A percentile compares a stretch with the other conserved stretches of the same genome.
phyloP scores from a whole-genome alignment of 2,888 invertebrate species.

The Masnerella sp. region DNA sequence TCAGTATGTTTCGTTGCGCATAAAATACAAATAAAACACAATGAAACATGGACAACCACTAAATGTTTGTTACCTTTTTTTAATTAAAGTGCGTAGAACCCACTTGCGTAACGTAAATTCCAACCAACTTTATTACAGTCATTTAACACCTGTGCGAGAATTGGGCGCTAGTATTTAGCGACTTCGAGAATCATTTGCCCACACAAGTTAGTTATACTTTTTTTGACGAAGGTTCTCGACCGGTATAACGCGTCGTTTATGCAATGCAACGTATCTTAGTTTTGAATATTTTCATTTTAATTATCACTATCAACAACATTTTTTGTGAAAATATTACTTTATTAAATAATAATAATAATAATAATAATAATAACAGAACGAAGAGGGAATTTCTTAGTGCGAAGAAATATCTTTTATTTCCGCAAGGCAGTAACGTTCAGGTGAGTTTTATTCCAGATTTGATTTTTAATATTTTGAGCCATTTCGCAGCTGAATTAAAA shows the following conservation, averaged over 20 bases:
- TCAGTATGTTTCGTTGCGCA: too few relatives aligned
- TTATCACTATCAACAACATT: conserved; percentile 18
- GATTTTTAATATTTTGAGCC: too few relatives aligned
- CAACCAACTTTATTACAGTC: conserved; percentile 21
- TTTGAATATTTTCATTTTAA: conserved; percentile 8
- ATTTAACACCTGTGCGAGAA: conserved; percentile 38
- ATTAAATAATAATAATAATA: conserved; percentile 35
- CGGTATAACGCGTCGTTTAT: conserved; percentile 19
- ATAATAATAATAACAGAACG: conserved; percentile 47
- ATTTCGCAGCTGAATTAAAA: too few relatives aligned
- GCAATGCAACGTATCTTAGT: conserved; percentile 26
- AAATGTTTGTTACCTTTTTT: too few relatives aligned
- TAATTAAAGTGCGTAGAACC: neutral
- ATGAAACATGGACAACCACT: too few relatives aligned
- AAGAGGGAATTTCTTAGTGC: conserved; percentile 60
- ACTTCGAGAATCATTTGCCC: conserved; percentile 2
- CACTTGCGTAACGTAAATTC: conserved; percentile 2
- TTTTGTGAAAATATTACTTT: conserved; percentile 13
- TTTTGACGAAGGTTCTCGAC: conserved; percentile 18
- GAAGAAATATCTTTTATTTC: conserved; percentile 81
- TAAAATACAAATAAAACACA: too few relatives aligned
- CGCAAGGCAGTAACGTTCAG: conserved; percentile 82
- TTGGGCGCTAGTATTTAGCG: conserved; percentile 34
- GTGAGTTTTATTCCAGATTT: too few relatives aligned
- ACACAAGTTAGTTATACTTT: conserved; percentile 6